A percentile compares a stretch with the other conserved stretches of the same genome.
These are phyloP conservation scores for Callipepla californica DNA, from an alignment of 2,113 vertebrate species.

Conservation along the genomic window DNA sequence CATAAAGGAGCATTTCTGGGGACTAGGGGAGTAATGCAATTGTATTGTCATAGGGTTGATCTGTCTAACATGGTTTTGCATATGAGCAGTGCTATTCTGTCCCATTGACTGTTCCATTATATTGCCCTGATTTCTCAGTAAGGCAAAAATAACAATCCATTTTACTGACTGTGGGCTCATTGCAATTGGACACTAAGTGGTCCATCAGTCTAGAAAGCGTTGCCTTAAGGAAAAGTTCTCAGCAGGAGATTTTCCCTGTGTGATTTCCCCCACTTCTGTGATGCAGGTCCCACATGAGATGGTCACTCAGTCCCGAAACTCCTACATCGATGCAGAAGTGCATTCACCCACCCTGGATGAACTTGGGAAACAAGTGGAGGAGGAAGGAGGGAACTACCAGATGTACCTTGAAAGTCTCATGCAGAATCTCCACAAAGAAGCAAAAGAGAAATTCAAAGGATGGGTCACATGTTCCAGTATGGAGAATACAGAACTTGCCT, in stretches of 20 bases:
- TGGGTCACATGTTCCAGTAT: constrained; percentile 90
- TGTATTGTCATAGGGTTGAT: background rate
- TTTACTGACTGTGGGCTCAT: background rate
- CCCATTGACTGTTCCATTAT: background rate
- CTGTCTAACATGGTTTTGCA: background rate
- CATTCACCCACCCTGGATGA: constrained; percentile 88
- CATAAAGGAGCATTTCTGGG: background rate
- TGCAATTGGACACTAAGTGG: background rate
- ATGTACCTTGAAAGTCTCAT: constrained; percentile 86
- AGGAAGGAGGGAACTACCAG: constrained; percentile 85
- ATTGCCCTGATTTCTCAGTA: background rate
- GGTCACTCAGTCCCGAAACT: constrained; percentile 91
- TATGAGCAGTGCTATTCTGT: background rate
- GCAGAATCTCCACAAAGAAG: constrained; percentile 91
- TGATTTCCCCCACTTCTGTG: background rate
- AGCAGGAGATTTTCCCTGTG: background rate
- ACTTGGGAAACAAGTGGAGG: constrained; percentile 88
- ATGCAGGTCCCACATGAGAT: constrained; percentile 92
- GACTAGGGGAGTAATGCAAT: background rate
- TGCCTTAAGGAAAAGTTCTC: constrained; percentile 6
- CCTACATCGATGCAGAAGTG: constrained; percentile 91
- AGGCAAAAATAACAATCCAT: background rate
- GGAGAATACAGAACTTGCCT: constrained; percentile 91
- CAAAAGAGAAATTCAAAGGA: constrained; percentile 93
- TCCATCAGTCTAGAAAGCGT: background rate